Evolutionary conservation across 2,113 vertebrate genomes (phyloP).

Genomic region (Lepus europaeus): DNA sequence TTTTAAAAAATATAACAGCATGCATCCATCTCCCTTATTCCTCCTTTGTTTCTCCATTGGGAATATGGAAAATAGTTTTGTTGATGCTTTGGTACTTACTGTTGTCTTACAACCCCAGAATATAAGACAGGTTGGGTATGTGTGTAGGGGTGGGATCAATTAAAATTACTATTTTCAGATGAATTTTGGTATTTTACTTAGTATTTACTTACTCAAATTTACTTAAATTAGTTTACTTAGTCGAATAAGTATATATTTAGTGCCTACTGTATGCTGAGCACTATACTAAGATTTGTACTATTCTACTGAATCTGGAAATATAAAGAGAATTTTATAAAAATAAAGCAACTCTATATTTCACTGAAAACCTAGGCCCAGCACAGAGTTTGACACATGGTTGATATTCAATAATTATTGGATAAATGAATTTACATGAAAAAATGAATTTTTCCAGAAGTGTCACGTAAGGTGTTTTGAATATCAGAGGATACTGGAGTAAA

Average conservation of each 20-base stretch:
- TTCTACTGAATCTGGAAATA: neutral
- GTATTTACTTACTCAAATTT: neutral
- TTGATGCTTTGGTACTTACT: conserved; percentile 27
- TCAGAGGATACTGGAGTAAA: conserved; percentile 19
- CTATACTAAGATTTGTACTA: conserved; percentile 30
- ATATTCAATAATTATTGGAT: conserved; percentile 9
- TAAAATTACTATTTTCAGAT: conserved; percentile 48
- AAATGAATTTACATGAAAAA: conserved; percentile 51
- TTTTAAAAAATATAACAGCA: conserved; percentile 22
- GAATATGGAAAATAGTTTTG: neutral
- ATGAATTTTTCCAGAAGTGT: conserved; percentile 9
- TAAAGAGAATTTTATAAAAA: conserved; percentile 23
- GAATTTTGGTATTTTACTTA: conserved; percentile 59
- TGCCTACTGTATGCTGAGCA: conserved; percentile 3
- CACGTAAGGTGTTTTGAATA: conserved; percentile 18
- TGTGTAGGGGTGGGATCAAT: conserved; percentile 10
- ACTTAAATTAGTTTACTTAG: neutral
- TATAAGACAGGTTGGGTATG: neutral
- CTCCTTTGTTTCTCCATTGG: conserved; percentile 9
- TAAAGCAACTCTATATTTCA: conserved; percentile 43
- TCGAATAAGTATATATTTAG: conserved; percentile 42
- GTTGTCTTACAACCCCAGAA: neutral
- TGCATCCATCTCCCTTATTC: neutral
- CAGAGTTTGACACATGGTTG: conserved; percentile 24
- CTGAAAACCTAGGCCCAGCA: neutral